A percentile compares a stretch with the other conserved stretches of the same genome.
Conservation (phyloP, 2,888 invertebrate species). For the Biston betularia region DNA sequence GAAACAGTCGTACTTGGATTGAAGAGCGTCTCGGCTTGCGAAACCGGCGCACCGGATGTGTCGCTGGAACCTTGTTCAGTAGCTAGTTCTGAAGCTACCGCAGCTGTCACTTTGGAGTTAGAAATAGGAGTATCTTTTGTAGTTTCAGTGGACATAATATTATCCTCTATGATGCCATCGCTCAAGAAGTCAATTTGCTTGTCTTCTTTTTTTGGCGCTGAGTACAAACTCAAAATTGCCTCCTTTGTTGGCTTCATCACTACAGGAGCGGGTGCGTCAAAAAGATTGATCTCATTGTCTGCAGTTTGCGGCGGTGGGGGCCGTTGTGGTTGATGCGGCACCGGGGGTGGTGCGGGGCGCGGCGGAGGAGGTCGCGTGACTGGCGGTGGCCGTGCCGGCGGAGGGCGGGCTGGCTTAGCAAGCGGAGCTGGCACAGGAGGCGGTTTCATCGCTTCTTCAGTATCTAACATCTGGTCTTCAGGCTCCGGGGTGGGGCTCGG, state of each 20-base stretch:
- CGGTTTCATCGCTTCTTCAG: constrained; percentile 53
- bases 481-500: constrained; percentile 93
- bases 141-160: constrained; percentile 49
- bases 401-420: constrained; percentile 33
- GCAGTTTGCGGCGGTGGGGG: constrained; percentile 52
- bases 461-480: constrained; percentile 50
- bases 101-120: constrained; percentile 49
- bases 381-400: constrained; percentile 68
- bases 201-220: constrained; percentile 73
- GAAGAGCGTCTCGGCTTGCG: constrained; percentile 32
- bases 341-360: constrained; percentile 79
- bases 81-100: constrained; percentile 23
- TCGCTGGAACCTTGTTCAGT: constrained; percentile 21
- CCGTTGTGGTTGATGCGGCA: constrained; percentile 64
- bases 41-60: constrained; percentile 23
- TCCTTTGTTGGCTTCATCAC: constrained; percentile 84
- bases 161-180: constrained; percentile 81
- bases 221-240: constrained; percentile 87
- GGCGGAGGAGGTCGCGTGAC: constrained; percentile 80
- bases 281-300: constrained; percentile 84
- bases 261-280: constrained; percentile 85
- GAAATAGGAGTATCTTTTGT: constrained; percentile 47
- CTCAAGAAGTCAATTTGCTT: constrained; percentile 86
- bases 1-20: constrained; percentile 9
- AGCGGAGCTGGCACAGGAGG: constrained; percentile 60